Evolutionary conservation across 2,888 invertebrate species (phyloP), one percentile per base, ranked within the genome.

Genomic region (Chrysolina oricalcia): DNA sequence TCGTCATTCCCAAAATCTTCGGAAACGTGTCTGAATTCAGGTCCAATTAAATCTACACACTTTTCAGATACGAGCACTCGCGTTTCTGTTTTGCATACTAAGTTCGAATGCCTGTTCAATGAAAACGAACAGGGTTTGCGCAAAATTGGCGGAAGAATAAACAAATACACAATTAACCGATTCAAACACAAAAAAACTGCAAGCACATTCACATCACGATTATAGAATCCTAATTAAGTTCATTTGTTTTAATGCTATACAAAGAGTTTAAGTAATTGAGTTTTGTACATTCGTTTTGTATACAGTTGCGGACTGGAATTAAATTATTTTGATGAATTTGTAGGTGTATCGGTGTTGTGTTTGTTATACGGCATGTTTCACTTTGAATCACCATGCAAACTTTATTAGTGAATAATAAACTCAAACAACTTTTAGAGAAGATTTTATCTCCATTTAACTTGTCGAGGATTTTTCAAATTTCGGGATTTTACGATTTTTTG

Each of bases 191-290:
- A 9, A 53, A 21, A 68, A 68, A 53, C 50, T 17, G n/a, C 67
- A 15, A 35, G 23, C 13, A 23, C n/a, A 48, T 46, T 48, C 64
- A 48, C 63, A 9, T 65, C 56, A 53, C 53, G 64, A 71, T 64
- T 53, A 65, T 65, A 23, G 64, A 21, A 48, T 64, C 53, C 65
- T 65, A 71, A 71, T 71, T 41, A 53, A 19, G 53, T 53, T 43
- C 64, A 53, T 71, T 50, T 56, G 41, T 67, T 40, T 48, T 35
- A 53, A 53, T 53, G 63, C n/a, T 53, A 53, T 35, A 71, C 65
- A 65, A 53, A 71, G 53, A 53, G 71, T 71, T n/a, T 48, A 48
- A 71, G 63, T 71, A 65, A 71, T 43, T 35, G 48, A 71, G 40
- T 71, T 64, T 65, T 35, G 53, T 27, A 50, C 27, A 48, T 64